Evolutionary conservation across 1,140 invertebrate genomes (phyloP).

Genomic region (Potamilus streckersoni): DNA sequence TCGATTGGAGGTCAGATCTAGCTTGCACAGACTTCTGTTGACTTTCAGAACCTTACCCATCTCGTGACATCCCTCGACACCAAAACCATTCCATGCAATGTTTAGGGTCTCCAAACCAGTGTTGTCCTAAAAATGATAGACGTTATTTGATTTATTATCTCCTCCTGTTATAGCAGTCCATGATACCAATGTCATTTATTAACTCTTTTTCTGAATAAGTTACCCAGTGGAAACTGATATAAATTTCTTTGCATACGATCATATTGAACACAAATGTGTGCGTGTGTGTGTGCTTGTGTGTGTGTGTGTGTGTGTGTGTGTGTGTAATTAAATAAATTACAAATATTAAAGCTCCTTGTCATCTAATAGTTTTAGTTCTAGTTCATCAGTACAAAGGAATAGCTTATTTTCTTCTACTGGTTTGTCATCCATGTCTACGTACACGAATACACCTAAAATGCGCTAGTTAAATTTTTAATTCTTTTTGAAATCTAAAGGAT

Average conservation of each 20-base stretch:
- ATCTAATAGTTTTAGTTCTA: too few species aligned
- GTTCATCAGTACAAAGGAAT: too few species aligned
- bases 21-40: slow-evolving; percentile 50
- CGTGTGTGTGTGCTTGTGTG: too few species aligned
- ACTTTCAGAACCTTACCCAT: slow-evolving; percentile 49
- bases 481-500: too few species aligned
- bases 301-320: too few species aligned
- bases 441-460: too few species aligned
- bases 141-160: neutral
- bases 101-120: slow-evolving; percentile 39
- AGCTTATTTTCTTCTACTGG: too few species aligned
- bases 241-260: neutral
- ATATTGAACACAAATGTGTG: slow-evolving; percentile 1
- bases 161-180: too few species aligned
- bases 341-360: too few species aligned
- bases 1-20: slow-evolving; percentile 55
- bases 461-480: too few species aligned
- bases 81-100: slow-evolving; percentile 61
- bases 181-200: neutral
- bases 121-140: slow-evolving; percentile 40
- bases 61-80: slow-evolving; percentile 56
- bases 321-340: too few species aligned
- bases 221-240: neutral
- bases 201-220: neutral
- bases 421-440: too few species aligned